Conservation (phyloP, 2,888 invertebrate genomes). For the Toxonevra muliebris region DNA sequence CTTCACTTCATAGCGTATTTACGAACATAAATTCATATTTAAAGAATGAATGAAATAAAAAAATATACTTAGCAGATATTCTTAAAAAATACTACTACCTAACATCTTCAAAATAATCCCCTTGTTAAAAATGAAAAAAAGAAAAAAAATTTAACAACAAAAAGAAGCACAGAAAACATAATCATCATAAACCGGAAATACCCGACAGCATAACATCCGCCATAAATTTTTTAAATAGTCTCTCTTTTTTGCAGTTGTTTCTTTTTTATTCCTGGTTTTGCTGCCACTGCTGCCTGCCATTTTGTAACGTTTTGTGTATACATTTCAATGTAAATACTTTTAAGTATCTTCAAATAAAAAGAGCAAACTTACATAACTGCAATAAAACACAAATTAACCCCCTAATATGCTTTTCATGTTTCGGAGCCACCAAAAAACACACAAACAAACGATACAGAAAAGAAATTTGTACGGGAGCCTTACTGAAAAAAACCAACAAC, state of each 20-base stretch:
- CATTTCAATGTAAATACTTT: conserved; percentile 46
- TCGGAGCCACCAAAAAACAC: no score
- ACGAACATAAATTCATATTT: no score
- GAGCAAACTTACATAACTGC: conserved; percentile 52
- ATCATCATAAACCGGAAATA: conserved; percentile 59
- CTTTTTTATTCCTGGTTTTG: conserved; percentile 31
- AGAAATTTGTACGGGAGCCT: no score
- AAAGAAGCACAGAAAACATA: conserved; percentile 42
- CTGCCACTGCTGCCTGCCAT: background rate
- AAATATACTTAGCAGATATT: no score
- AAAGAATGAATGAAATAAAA: no score
- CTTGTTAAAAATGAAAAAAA: conserved; percentile 23
- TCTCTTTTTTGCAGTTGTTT: conserved; percentile 46
- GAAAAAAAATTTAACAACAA: no score
- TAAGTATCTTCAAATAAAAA: conserved; percentile 47
- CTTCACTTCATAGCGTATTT: no score
- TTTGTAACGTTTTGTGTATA: background rate
- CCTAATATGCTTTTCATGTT: conserved; percentile 45
- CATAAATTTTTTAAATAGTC: conserved; percentile 59
- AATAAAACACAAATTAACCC: conserved; percentile 56
- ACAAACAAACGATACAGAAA: no score
- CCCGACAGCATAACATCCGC: conserved; percentile 57
- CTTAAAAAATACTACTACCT: no score
- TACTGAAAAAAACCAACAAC: no score
- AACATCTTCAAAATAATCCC: conserved; percentile 26